phyloP scores from a whole-genome alignment of 1,140 invertebrate species.

The Lordiphosa mommai region DNA sequence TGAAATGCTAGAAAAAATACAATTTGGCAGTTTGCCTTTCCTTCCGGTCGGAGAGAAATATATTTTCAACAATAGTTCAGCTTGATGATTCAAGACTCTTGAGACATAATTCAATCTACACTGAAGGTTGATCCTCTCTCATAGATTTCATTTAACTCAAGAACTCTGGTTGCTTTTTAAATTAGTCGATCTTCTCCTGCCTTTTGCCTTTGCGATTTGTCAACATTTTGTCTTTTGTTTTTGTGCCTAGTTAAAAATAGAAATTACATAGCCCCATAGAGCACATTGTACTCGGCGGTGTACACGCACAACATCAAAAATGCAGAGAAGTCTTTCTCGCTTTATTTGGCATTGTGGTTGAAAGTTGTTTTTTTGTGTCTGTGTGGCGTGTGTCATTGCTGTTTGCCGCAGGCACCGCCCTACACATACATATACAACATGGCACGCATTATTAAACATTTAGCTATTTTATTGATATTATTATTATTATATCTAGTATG shows the following conservation, averaged over 20 bases:
- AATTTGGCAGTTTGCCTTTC: too few relatives aligned
- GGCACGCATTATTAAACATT: constrained; percentile 56
- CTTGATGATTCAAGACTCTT: too few relatives aligned
- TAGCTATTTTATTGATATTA: constrained; percentile 55
- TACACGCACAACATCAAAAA: constrained; percentile 20
- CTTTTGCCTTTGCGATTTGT: constrained; percentile 34
- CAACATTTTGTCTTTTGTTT: constrained; percentile 16
- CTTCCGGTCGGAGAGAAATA: too few relatives aligned
- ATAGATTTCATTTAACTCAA: not conserved
- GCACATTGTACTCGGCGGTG: constrained; percentile 3
- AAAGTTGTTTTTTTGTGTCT: constrained; percentile 23
- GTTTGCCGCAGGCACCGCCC: constrained; percentile 18
- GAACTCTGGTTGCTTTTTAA: too few relatives aligned
- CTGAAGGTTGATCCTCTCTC: not conserved
- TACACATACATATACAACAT: constrained; percentile 1
- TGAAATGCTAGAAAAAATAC: too few relatives aligned
- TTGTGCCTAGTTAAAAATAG: constrained; percentile 56
- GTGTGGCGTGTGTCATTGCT: not conserved
- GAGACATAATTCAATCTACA: not conserved
- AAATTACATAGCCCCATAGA: constrained; percentile 53
- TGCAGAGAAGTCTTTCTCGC: constrained; percentile 37
- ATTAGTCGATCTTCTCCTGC: constrained; percentile 9
- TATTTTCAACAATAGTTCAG: too few relatives aligned
- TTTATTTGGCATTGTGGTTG: constrained; percentile 63
- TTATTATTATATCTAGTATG: constrained; percentile 34